Evolutionary conservation across 2,888 invertebrate species (phyloP), one percentile per base, ranked within the genome.

Genomic region (Panzeria rudis): DNA sequence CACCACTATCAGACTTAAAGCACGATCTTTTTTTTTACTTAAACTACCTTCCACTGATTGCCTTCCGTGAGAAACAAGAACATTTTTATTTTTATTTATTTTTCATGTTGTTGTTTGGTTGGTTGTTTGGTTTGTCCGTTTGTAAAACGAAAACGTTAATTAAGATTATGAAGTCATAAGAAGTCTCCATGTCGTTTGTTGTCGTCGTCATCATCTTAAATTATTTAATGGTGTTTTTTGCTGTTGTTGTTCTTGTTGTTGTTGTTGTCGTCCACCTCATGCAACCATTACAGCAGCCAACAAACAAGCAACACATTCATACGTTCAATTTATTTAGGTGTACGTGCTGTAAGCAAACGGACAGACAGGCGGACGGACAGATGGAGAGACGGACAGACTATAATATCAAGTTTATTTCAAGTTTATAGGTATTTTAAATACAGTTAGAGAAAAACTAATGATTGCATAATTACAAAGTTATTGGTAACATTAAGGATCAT

Each of bases 101-200:
- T 1, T 15, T 15, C 1, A n/a, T 44, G 0, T 25, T 47, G 29
- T 35, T 59, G 56, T 50, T 62, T 9, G 47, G 50, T 50, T 71
- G 79, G 15, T 17, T 32, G 44, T 77, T 56, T 50, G 54, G 52
- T 62, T 29, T 50, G 44, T 80, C 64, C 54, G 80, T 80, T 80
- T 72, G 64, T 83, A 85, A 87, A 87, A 89, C 91, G 90, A 90
- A 91, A 91, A 91, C 92, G 92, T 92, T 92, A 92, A 92, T 92
- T 92, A 92, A 92, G 92, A 92, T 92, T 92, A 92, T 92, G 92
- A 92, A 92, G 92, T 92, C 92, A 92, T 92, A 92, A 92, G 92
- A 91, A 82, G 85, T 85, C 85, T 85, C 71, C 85, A 82, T 85
- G 85, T 82, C 85, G 82, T 79, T 85, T 82, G 85, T 85, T 82